Evolutionary conservation across 1,140 invertebrate genomes (phyloP), one percentile per base, ranked within the genome.

Genomic region (Panulirus ornatus): DNA sequence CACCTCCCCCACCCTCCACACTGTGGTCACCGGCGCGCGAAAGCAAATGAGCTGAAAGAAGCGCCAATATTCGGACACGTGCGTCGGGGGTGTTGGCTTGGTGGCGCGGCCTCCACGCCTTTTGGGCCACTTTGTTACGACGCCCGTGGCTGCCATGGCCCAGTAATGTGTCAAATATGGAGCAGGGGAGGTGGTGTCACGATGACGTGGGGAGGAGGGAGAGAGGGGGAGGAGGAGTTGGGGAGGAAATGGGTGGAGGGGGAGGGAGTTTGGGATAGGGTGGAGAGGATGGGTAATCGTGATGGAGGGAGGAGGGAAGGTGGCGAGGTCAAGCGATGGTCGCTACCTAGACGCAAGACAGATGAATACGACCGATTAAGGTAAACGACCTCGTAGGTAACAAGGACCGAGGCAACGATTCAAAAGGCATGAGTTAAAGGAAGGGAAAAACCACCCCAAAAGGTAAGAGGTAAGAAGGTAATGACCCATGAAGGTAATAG

Each of bases 41-140:
- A 51, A 81, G 58, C 78, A 81, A 81, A 81, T 81, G 78, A 81
- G 14, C 30, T 81, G 78, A 81, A 36, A 81, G 51, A 81, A 58
- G 51, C 51, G 78, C 78, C 36, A 81, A 58, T 58, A 58, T 54
- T 54, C 47, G 1, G 78, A 47, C 78, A 58, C 78, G 78, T 81
- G 78, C 51, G 76, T 27, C 47, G 2, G 11, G 6, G n/a, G 27
- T 27, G 58, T 66, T 30, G n/a, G 58, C 58, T 11, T 58, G 54
- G 54, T 58, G 54, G 54, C 54, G 44, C n/a, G 58, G 58, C 16
- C 30, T 66, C 58, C 58, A 30, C n/a, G n/a, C 58, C n/a, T 58
- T 58, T 14, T 30, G n/a, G 58, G 58, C 27, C 30, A 66, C 58
- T 66, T 66, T 66, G 58, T 66, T 66, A 27, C 58, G 58, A 0